Evolutionary conservation across 2,113 vertebrate species (phyloP), one percentile per base, ranked within the genome.

Genomic region (Osmerus mordax): DNA sequence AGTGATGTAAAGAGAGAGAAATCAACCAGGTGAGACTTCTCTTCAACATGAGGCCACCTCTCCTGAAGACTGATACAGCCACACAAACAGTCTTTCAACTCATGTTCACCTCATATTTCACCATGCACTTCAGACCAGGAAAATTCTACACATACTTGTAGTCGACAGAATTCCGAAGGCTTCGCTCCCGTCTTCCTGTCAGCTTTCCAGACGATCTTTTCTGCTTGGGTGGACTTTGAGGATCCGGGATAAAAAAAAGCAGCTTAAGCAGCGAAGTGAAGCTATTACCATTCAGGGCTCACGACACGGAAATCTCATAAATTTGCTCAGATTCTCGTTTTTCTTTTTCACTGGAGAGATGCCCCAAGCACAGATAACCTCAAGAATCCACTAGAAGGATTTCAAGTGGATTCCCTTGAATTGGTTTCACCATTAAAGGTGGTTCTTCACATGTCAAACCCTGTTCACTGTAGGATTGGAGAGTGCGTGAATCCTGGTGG

Each of bases 201-300:
- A 79, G 69, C 63, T 81, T 83, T 77, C 73, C 71, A 68, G 81
- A 76, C 75, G 78, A 82, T 87, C 88, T 88, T 84, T 88, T 90
- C 83, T 85, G 83, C 75, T 28, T 47, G 73, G 65, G 70, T 86
- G 81, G 72, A 75, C 6, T 87, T 68, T 81, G 80, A 79, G 59
- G 75, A 88, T 88, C 80, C 82, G 65, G 87, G 86, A 89, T 90
- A 13, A 86, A 87, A 87, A 86, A 84, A 25, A 67, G 53, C 5
- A 75, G 78, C 86, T 82, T 88, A 67, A 16, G 59, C 74, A 73
- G 80, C 70, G 72, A 84, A 81, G 78, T 86, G 78, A 79, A 47
- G 72, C 73, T 74, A 81, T 85, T 83, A 84, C 80, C 83, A 87
- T 85, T 85, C 75, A 81, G 67, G 70, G 76, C 83, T 81, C 80